Base-by-base conservation (phyloP, 2,888 invertebrate genomes). In the Synanthedon andrenaeformis region DNA sequence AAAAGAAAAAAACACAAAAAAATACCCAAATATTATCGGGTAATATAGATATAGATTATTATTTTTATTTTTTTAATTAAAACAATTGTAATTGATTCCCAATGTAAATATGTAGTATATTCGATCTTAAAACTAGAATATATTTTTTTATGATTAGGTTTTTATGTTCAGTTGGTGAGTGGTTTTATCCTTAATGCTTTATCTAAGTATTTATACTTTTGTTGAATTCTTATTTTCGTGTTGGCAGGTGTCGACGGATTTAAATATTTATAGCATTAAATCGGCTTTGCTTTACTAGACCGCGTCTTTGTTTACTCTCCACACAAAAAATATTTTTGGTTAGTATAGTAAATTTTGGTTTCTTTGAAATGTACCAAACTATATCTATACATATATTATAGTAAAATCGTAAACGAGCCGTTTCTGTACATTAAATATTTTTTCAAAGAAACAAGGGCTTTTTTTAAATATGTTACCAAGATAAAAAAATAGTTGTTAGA, bases 201-300 rank as follows among this genome's bases (percentile, higher is more conserved):
- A 19, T 53, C 23, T 19, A 23, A 23, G 23, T 23, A 12, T n/a
- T 23, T 35, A n/a, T 53, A 41, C 50, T 41, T 51, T 51, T 19
- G 5, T 42, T 13, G 48, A 45, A 45, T n/a, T 45, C 45, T 45
- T 45, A 45, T 45, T 45, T 45, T 45, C 14, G n/a, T 45, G 45
- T 45, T 52, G 42, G 13, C 51, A 56, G 54, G 55, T 58, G 51
- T 58, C 54, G 42, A n/a, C 45, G 55, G 52, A 56, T 49, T 59
- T 57, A 59, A 61, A 61, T 61, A 61, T 61, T 57, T 58, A 59
- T 56, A 51, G 52, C 48, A 51, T 54, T 49, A 55, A 55, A 56
- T 56, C 48, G 52, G 57, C 58, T 61, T 57, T 55, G 51, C 55
- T 52, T 52, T 52, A 41, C 53, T 45, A 53, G 54, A 56, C 50